phyloP scores from a whole-genome alignment of 1,140 invertebrate species.

The Drosophila arawakana region DNA sequence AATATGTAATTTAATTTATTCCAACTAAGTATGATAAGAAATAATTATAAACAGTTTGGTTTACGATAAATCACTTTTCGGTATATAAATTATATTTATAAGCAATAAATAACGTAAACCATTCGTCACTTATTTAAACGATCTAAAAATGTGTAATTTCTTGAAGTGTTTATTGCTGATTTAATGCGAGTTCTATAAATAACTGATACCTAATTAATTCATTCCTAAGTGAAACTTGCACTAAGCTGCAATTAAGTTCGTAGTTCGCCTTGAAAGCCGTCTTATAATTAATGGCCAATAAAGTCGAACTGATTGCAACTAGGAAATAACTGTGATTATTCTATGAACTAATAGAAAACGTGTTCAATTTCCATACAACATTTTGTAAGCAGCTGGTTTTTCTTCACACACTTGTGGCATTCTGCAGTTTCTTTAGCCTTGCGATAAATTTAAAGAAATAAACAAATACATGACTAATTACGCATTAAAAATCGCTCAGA shows the following conservation, averaged over 20 bases:
- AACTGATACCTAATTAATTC: background rate
- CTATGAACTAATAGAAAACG: background rate
- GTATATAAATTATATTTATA: too few relatives aligned
- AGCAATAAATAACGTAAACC: too few relatives aligned
- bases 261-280: background rate
- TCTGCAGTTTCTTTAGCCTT: constrained; percentile 34
- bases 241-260: background rate
- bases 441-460: constrained; percentile 5
- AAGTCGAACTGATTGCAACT: background rate
- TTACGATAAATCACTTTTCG: too few relatives aligned
- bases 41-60: too few relatives aligned
- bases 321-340: background rate
- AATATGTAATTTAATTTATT: too few relatives aligned
- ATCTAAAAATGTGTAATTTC: too few relatives aligned
- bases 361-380: background rate
- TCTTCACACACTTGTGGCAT: background rate
- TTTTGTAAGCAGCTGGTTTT: background rate
- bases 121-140: too few relatives aligned
- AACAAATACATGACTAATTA: constrained; percentile 38
- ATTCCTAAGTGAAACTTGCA: background rate
- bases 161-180: too few relatives aligned
- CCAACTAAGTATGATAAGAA: too few relatives aligned
- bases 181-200: background rate
- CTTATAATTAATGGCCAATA: background rate
- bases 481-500: constrained; percentile 30